Conservation (phyloP, 2,797 vertebrate genomes). For the Clarias platycephalus region DNA sequence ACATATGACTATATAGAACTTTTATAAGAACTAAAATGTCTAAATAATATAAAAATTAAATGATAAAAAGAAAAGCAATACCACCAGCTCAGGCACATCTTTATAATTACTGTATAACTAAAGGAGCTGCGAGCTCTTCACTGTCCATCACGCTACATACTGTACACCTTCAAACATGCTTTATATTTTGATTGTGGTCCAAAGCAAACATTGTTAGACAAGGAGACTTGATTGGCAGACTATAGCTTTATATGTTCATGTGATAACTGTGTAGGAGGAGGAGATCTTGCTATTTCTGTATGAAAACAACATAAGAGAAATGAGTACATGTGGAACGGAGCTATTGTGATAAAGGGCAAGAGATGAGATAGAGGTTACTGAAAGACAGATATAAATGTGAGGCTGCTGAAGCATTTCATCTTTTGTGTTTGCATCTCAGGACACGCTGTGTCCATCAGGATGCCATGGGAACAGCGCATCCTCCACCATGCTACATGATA, state of each 20-base stretch:
- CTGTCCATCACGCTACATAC: background rate
- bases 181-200: background rate
- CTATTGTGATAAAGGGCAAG: background rate
- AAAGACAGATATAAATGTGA: constrained; percentile 48
- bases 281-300: constrained; percentile 15
- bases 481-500: constrained; percentile 38
- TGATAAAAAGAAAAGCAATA: background rate
- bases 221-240: background rate
- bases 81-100: background rate
- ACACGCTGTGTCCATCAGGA: constrained; percentile 31
- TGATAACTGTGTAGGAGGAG: constrained; percentile 18
- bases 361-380: constrained; percentile 9
- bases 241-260: constrained; percentile 11
- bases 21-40: background rate
- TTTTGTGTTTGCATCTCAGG: constrained; percentile 49
- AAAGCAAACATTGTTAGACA: background rate
- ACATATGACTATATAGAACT: background rate
- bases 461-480: constrained; percentile 20
- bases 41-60: background rate
- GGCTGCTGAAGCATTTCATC: constrained; percentile 15
- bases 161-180: background rate
- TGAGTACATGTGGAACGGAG: constrained; percentile 10
- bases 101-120: constrained; percentile 2
- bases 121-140: background rate
- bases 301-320: constrained; percentile 30